A percentile compares a stretch with the other conserved stretches of the same genome.
These are phyloP conservation scores for Thunnus albacares DNA, from an alignment of 2,797 vertebrate genomes.

Conservation along the genomic window DNA sequence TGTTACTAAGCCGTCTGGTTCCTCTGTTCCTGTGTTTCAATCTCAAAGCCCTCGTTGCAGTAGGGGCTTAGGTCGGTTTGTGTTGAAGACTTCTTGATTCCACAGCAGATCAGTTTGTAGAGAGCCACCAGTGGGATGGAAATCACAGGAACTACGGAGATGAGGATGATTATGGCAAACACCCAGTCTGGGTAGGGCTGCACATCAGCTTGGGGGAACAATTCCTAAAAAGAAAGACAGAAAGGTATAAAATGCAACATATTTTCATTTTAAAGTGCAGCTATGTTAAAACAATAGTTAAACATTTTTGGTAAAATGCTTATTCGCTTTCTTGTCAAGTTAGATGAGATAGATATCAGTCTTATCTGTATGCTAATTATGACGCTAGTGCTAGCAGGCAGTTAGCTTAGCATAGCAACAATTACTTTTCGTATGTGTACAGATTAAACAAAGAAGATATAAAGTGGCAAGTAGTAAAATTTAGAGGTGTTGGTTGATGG, in stretches of 20 bases:
- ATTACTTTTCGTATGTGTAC: neutral
- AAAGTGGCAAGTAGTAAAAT: too few relatives aligned
- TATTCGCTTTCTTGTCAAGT: too few relatives aligned
- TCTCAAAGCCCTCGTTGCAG: slow-evolving; percentile 59
- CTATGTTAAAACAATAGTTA: too few relatives aligned
- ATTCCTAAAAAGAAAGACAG: slow-evolving; percentile 75
- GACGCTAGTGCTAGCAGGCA: too few relatives aligned
- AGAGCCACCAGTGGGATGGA: slow-evolving; percentile 86
- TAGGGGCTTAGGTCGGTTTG: slow-evolving; percentile 41
- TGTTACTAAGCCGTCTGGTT: neutral
- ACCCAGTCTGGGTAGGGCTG: slow-evolving; percentile 90
- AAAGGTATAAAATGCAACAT: neutral
- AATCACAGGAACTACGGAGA: slow-evolving; percentile 82
- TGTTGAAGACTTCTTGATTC: neutral
- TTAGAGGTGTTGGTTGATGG: too few relatives aligned
- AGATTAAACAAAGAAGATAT: too few relatives aligned
- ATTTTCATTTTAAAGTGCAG: neutral
- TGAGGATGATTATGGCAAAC: slow-evolving; percentile 83
- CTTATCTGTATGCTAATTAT: too few relatives aligned
- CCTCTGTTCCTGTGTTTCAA: slow-evolving; percentile 20
- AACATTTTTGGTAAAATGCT: neutral
- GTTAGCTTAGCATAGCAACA: neutral
- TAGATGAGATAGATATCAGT: too few relatives aligned
- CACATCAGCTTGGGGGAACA: slow-evolving; percentile 85
- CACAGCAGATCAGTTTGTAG: slow-evolving; percentile 73